Percentiles rank a stretch among this genome's conserved stretches.
These are phyloP conservation scores for Eclectus roratus DNA, from an alignment of 2,113 vertebrate genomes.

Conservation along the genomic window DNA sequence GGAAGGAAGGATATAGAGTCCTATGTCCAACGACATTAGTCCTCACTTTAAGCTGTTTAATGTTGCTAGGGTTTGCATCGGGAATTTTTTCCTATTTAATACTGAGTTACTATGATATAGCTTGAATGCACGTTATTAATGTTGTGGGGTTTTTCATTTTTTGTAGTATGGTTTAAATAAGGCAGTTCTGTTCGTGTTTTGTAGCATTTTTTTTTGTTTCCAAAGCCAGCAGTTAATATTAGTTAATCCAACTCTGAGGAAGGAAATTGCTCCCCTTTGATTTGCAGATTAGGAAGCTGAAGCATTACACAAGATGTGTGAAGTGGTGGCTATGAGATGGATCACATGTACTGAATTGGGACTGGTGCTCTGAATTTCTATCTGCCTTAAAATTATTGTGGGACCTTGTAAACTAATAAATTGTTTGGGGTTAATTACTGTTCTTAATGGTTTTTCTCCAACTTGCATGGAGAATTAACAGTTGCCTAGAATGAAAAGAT, in stretches of 20 bases:
- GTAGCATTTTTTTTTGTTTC: neutral
- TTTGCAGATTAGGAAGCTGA: neutral
- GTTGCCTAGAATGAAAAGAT: neutral
- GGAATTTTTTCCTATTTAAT: neutral
- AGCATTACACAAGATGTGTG: neutral
- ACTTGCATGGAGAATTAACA: neutral
- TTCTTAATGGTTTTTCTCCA: neutral
- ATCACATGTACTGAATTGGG: neutral
- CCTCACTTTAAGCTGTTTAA: neutral
- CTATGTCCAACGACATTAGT: neutral
- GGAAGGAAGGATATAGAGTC: neutral
- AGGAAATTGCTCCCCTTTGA: neutral
- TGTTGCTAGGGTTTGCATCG: neutral
- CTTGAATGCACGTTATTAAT: neutral
- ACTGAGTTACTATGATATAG: rapidly evolving
- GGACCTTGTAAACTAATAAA: neutral
- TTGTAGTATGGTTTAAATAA: neutral
- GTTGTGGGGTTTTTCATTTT: neutral
- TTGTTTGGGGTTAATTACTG: neutral
- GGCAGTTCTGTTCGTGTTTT: neutral
- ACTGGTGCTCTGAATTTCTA: neutral
- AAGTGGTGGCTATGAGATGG: neutral
- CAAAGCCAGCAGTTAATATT: neutral
- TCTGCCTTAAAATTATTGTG: neutral
- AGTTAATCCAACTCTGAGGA: neutral